Base-by-base conservation (phyloP, 2,888 invertebrate species). In the Cheiracanthium punctorium region DNA sequence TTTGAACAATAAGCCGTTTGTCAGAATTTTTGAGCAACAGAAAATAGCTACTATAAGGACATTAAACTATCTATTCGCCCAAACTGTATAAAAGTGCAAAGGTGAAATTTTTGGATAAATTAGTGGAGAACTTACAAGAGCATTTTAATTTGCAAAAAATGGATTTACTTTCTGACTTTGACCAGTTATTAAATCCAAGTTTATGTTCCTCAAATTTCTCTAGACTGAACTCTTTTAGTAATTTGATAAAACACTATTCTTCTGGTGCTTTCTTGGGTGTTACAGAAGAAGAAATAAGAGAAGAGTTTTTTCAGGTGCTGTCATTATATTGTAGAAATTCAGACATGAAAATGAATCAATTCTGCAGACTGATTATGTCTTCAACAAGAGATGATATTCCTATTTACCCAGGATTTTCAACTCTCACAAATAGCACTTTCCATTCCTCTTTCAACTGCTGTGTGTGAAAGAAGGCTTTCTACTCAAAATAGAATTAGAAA, bases 391-490 rank as follows among this genome's bases (percentile, higher is more conserved):
- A 67, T 67, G 29, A 29, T 14, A 28, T 17, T 5, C 32, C 20
- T 4, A 28, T 67, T 5, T 67, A 67, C 29, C 67, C 67, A 10
- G 29, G 24, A 58, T 58, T 43, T 43, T 43, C 43, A 12, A 43
- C 14, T 14, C 14, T 43, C 43, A 14, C 43, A 43, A 14, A 43
- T 43, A 10, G 43, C 43, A 10, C 14, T 14, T 12, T 10, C 14
- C 10, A 43, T 43, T 43, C 24, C n/a, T n/a, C n/a, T n/a, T n/a
- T n/a, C n/a, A n/a, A n/a, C n/a, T n/a, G n/a, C n/a, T n/a, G n/a
- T n/a, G 17, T 67, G 32, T 67, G 67, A 67, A 28, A 67, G 67
- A 67, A 17, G 67, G 7, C 24, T 67, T n/a, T n/a, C n/a, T n/a
- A n/a, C n/a, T n/a, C n/a, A n/a, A n/a, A n/a, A n/a, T n/a, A n/a